These are phyloP conservation scores for Sclerodermus sp. DNA, from an alignment of 2,888 invertebrate genomes.

Conservation along the genomic window DNA sequence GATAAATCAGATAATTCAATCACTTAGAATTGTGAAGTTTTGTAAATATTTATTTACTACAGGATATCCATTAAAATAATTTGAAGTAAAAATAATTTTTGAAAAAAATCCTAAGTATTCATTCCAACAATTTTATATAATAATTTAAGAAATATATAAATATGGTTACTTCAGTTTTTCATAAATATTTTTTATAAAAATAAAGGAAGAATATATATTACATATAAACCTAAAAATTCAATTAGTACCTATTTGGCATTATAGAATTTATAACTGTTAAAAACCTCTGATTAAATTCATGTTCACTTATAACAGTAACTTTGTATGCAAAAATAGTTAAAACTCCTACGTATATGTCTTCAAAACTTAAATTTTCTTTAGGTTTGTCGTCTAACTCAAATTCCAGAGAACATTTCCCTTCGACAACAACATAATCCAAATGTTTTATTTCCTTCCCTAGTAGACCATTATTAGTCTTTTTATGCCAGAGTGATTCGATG, in stretches of 20 bases:
- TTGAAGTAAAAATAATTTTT: background rate
- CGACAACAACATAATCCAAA: constrained; percentile 5
- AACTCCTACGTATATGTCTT: background rate
- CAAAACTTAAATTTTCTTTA: constrained; percentile 4
- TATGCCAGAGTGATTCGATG: constrained; percentile 14
- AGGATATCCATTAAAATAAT: background rate
- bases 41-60: background rate
- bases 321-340: constrained; percentile 4
- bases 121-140: no score
- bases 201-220: no score
- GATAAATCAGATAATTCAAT: constrained; percentile 18
- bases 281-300: constrained; percentile 11
- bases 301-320: constrained; percentile 6
- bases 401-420: constrained; percentile 15
- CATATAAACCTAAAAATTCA: background rate
- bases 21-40: constrained; percentile 18
- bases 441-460: background rate
- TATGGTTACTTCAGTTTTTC: background rate
- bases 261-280: no score
- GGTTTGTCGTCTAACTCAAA: background rate
- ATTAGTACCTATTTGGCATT: constrained; percentile 10
- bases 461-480: constrained; percentile 13
- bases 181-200: background rate
- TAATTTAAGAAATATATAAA: background rate
- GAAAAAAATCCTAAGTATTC: no score